A percentile compares a stretch with the other conserved stretches of the same genome.
phyloP scores from a whole-genome alignment of 2,888 invertebrate species.

The Yponomeuta sedellus region DNA sequence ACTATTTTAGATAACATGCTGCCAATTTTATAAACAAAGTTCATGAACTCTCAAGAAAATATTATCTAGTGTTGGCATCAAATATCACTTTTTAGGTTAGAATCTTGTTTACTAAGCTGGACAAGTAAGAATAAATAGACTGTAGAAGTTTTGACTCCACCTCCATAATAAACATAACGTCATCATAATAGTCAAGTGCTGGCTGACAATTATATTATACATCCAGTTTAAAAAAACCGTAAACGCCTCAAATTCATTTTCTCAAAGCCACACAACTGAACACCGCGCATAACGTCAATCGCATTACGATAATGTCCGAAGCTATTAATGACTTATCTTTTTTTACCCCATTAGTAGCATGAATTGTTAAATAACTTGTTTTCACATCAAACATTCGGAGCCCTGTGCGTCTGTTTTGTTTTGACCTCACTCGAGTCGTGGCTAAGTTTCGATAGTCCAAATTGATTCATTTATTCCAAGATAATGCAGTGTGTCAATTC shows the following conservation, averaged over 20 bases:
- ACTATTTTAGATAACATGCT: no score
- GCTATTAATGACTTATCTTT: constrained; percentile 45
- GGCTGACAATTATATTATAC: no score
- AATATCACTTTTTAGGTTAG: no score
- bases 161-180: no score
- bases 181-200: no score
- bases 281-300: background rate
- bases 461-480: background rate
- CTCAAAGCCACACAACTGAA: background rate
- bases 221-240: background rate
- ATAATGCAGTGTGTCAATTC: background rate
- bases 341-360: constrained; percentile 51
- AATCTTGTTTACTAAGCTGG: no score
- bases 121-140: no score
- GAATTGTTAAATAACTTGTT: constrained; percentile 25
- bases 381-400: background rate
- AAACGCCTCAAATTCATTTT: background rate
- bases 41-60: no score
- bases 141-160: no score
- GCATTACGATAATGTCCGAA: constrained; percentile 9
- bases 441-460: background rate
- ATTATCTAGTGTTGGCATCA: no score
- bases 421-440: background rate
- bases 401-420: background rate
- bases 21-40: no score